Percentiles rank a stretch among this genome's conserved stretches.
phyloP scores from a whole-genome alignment of 2,797 vertebrate species.

The Melanogrammus aeglefinus region DNA sequence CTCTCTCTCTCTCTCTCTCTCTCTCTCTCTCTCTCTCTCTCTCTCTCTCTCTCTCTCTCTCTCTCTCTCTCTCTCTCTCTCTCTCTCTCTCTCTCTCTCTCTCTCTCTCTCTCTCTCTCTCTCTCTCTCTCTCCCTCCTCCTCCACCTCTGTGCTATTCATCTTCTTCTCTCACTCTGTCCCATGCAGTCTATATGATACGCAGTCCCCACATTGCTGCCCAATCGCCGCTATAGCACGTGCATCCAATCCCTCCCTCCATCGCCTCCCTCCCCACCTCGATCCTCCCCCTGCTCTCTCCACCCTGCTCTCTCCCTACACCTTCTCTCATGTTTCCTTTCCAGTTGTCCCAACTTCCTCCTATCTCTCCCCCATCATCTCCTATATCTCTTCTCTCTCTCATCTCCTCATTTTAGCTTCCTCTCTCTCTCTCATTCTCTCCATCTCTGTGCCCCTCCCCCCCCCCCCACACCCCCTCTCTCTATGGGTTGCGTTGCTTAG shows the following conservation, averaged over 20 bases:
- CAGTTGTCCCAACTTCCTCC: too few species aligned
- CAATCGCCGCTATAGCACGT: conserved; percentile 47
- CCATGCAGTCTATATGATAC: conserved; percentile 52
- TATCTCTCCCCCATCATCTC: too few species aligned
- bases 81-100: neutral
- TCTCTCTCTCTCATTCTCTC: conserved; percentile 40
- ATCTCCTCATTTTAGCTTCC: conserved; percentile 31
- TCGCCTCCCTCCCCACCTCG: neutral
- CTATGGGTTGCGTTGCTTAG: neutral
- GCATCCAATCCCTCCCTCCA: neutral
- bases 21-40: conserved; percentile 36
- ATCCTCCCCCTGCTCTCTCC: conserved; percentile 34
- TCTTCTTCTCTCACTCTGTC: conserved; percentile 40
- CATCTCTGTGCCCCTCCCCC: conserved; percentile 21
- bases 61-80: conserved; percentile 19
- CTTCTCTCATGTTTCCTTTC: neutral
- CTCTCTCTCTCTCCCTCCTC: conserved; percentile 39
- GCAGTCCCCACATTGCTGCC: conserved; percentile 43
- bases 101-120: neutral
- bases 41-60: conserved; percentile 37
- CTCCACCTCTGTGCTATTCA: conserved; percentile 28
- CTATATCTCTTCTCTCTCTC: too few species aligned
- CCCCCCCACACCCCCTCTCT: conserved; percentile 41
- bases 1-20: conserved; percentile 32
- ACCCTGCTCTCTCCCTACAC: conserved; percentile 42